phyloP scores from a whole-genome alignment of 2,113 vertebrate genomes.

The Urocolius indicus region DNA sequence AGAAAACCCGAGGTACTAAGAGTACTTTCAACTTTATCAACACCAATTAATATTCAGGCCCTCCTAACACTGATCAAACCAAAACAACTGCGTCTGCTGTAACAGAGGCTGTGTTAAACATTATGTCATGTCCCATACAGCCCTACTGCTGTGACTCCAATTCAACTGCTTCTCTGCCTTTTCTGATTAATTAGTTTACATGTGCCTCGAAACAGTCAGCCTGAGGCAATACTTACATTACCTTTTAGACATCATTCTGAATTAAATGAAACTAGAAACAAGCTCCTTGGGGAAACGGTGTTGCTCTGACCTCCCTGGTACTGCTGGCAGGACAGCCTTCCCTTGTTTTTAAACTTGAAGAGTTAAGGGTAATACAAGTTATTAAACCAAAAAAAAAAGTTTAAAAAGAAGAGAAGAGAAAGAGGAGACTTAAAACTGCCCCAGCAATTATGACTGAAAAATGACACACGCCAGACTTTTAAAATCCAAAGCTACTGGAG shows the following conservation, averaged over 20 bases:
- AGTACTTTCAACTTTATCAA: not conserved
- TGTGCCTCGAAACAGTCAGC: not conserved
- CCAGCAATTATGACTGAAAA: not conserved
- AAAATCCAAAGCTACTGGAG: not conserved
- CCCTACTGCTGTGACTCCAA: not conserved
- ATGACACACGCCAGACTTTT: accelerated
- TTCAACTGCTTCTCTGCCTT: not conserved
- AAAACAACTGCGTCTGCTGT: not conserved
- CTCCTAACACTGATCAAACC: not conserved
- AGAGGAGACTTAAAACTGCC: not conserved
- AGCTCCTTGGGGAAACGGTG: not conserved
- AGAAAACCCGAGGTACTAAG: not conserved
- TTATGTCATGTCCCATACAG: not conserved
- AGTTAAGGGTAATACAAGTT: not conserved
- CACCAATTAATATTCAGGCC: not conserved
- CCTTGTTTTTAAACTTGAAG: not conserved
- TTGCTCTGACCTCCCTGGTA: not conserved
- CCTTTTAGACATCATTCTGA: not conserved
- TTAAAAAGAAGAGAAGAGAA: not conserved
- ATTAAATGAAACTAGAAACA: not conserved
- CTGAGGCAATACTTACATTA: not conserved
- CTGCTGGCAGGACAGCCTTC: not conserved
- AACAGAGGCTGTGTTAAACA: not conserved
- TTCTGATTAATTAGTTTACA: not conserved
- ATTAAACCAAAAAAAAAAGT: not conserved